phyloP scores from a whole-genome alignment of 2,888 invertebrate genomes.

The Lysandra coridon region DNA sequence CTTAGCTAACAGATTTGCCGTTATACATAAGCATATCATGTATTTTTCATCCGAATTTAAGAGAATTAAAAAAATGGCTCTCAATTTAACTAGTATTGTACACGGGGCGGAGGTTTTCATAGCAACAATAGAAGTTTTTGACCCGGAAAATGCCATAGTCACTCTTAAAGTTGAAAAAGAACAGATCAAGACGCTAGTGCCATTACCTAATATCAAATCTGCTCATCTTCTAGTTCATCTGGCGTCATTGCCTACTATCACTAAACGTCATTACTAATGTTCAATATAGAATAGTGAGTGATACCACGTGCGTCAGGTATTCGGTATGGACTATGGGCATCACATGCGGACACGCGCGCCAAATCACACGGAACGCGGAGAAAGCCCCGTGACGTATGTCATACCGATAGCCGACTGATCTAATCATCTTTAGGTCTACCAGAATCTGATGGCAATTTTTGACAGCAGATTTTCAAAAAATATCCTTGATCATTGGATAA shows the following conservation, averaged over 20 bases:
- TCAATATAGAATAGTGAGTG: background rate
- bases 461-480: too few species aligned
- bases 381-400: slow-evolving; percentile 26
- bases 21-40: background rate
- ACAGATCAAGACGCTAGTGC: background rate
- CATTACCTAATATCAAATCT: background rate
- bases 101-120: background rate
- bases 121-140: background rate
- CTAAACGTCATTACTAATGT: background rate
- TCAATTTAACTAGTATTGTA: too few species aligned
- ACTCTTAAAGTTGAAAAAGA: too few species aligned
- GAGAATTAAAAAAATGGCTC: too few species aligned
- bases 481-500: too few species aligned
- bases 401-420: background rate
- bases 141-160: background rate
- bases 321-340: slow-evolving; percentile 5
- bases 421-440: too few species aligned
- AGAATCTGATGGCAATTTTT: too few species aligned
- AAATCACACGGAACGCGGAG: slow-evolving; percentile 24
- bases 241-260: background rate
- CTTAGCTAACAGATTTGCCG: background rate
- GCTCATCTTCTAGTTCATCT: background rate
- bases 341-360: slow-evolving; percentile 4
- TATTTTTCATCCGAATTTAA: background rate
- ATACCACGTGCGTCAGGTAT: background rate